Base-by-base conservation (phyloP, 1,140 invertebrate genomes). In the Wiebesia pumilae region DNA sequence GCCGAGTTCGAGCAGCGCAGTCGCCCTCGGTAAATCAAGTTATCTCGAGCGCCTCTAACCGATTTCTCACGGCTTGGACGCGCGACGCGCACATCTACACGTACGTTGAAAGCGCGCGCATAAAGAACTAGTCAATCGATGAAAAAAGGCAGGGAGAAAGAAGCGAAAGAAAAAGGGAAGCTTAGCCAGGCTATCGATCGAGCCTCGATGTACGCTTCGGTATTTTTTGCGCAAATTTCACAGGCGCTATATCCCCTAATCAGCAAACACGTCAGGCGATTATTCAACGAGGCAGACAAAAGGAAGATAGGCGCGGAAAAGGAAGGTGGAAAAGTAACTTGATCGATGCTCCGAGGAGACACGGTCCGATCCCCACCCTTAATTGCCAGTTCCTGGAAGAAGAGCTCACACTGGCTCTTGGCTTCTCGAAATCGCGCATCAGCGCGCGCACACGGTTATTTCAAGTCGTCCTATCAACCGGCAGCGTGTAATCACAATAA, bases 401-500 rank as follows among this genome's bases (percentile, higher is more conserved):
- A 62, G 65, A 73, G 30, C 80, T 67, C 65, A 30, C 33, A 33
- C 80, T 12, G 54, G 4, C 62, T 38, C 77, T 51, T 30, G 12
- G 24, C 47, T 16, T 38, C 77, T 16, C n/a, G 38, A 19, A 27
- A 10, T 30, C 69, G 69, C 35, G 69, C 69, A 73, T 73, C 69
- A 43, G 71, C 40, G 71, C 71, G 71, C 71, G n/a, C 71, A 43
- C 71, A n/a, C 71, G 27, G 71, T 38, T 40, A 73, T 40, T 69
- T 40, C 71, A 38, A 73, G 71, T 27, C 4, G 71, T 21, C 71
- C 71, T 38, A 73, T 73, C 71, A 40, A 73, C 71, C 71, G 35
- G 83, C 85, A 83, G 86, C 83, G 87, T 88, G 85, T 89, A 90
- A 89, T 89, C 86, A 82, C 86, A 88, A 90, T 88, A 88, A 90